Evolutionary conservation across 2,888 invertebrate genomes (phyloP), one percentile per base, ranked within the genome.

Genomic region (Synanthedon vespiformis): DNA sequence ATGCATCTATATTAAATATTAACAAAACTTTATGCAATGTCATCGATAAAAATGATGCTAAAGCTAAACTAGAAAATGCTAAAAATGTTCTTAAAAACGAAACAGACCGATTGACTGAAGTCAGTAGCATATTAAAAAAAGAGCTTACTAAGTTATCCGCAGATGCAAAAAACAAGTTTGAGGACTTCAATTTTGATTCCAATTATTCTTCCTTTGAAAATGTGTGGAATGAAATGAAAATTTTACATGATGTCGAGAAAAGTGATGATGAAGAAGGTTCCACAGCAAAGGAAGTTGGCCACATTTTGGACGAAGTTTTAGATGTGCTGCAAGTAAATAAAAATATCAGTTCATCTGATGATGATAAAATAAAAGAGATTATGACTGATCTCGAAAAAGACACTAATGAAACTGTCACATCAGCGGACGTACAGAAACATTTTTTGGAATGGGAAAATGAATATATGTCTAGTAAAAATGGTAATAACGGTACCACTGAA

Each of bases 91-190:
- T 81, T 0, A 60, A 68, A 53, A 60, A 65, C 41, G 72, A 78
- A 63, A 68, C 73, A 4, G 60, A 68, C 56, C 68, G 65, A 16
- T 64, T 82, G 50, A 60, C 59, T 40, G 65, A 70, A 58, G 68
- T 80, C 40, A 75, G 67, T 58, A 50, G 54, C 34, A 60, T 76
- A 56, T 55, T 84, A 11, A 70, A 65, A 53, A 59, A 63, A 34
- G 72, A 80, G 61, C 60, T 82, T 8, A 64, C 69, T 22, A 72
- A 72, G 41, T 62, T 83, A 49, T 68, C 79, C 5, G 60, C 58
- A 34, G 68, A 70, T 18, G 59, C 76, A 3, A 69, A 63, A 49
- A 53, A 61, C 16, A 60, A 74, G 59, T 58, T 73, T 6, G 57
- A 58, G 16, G 59, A 59, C 53, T 55, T 61, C 18, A 56, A 62